Base-by-base conservation (phyloP, 1,140 invertebrate species). In the Aricia agestis region DNA sequence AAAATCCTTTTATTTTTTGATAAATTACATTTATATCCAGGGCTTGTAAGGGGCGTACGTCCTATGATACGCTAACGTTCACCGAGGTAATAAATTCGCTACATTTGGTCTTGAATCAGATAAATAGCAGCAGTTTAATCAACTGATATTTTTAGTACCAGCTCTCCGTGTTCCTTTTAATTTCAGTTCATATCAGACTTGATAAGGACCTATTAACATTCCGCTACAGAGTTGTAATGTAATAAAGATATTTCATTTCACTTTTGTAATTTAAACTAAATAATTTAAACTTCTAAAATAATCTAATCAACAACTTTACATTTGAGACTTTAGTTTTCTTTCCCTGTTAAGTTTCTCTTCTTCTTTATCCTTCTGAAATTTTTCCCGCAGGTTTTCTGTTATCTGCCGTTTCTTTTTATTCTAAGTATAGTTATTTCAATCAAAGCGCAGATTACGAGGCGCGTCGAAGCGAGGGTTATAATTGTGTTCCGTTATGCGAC, bases 401-500 rank as follows among this genome's bases (percentile, higher is more conserved):
- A 36, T 67, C 41, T 45, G 11, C 17, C 66, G 41, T 32, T 15
- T 67, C 52, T 45, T 66, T 36, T 17, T 13, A 15, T 13, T 15
- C 45, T 9, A 52, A 52, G 6, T 15, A 52, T 52, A 15, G 13
- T 52, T 52, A 52, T 52, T 52, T 52, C 13, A 52, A 52, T 52
- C 45, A 52, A 52, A 13, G 45, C 45, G 13, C 10, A 52, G 45
- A 52, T 52, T 52, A 15, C 45, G 45, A 15, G 45, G 45, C 45
- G 45, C 45, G 45, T 52, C 74, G 75, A 78, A 74, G 78, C 78
- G 75, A 81, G 78, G 76, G 76, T 82, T 83, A 84, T 87, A 89
- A 89, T 88, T 86, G 84, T 74, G 86, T 87, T 87, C 86, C 70
- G 75, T 78, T 74, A 78, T 80, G 84, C 78, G 80, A 76, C 80